Base-by-base conservation (phyloP, 2,888 invertebrate species). In the Deladenus siricidicola region DNA sequence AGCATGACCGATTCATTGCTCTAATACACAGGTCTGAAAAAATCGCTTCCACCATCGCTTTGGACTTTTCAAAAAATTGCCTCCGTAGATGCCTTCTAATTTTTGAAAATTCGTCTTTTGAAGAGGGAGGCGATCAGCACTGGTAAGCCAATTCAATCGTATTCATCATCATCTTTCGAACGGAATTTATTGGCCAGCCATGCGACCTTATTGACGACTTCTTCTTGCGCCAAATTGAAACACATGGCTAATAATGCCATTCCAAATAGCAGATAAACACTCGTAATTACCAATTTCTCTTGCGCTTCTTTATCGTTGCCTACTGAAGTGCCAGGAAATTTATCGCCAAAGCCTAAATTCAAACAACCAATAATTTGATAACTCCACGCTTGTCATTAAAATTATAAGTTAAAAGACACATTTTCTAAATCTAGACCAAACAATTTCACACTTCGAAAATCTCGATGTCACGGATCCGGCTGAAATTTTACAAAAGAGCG, bases 211-310 rank as follows among this genome's bases (percentile, higher is more conserved):
- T 64, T 62, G 3, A 50, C 50, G 24, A 77, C 75, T 51, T 76
- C 73, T 58, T 77, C 77, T 44, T 77, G 92, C 48, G 93, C 91
- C 78, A 93, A 83, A 83, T 93, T 93, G 82, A 93, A 93, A 74
- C 90, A 90, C 93, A 93, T 94, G 29, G 92, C 92, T 67, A 93
- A 82, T 49, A 93, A 82, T 0, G 92, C 89, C 77, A 93, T 93
- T 6, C 93, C 93, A 80, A 93, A 91, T 47, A 94, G 84, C 66
- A 94, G 83, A 82, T 94, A 94, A 58, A 93, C 82, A 0, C 71
- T 71, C 24, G 90, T 91, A 56, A 91, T 84, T 14, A 21, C 43
- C 65, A 93, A 85, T 69, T 86, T 86, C 68, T 85, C 81, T 68
- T 82, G 81, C 0, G 83, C 82, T 50, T 82, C 81, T 44, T 70